Percentiles rank a stretch among this genome's conserved stretches.
These are phyloP conservation scores for Nyctibius grandis DNA, from an alignment of 2,797 vertebrate genomes.

Conservation along the genomic window DNA sequence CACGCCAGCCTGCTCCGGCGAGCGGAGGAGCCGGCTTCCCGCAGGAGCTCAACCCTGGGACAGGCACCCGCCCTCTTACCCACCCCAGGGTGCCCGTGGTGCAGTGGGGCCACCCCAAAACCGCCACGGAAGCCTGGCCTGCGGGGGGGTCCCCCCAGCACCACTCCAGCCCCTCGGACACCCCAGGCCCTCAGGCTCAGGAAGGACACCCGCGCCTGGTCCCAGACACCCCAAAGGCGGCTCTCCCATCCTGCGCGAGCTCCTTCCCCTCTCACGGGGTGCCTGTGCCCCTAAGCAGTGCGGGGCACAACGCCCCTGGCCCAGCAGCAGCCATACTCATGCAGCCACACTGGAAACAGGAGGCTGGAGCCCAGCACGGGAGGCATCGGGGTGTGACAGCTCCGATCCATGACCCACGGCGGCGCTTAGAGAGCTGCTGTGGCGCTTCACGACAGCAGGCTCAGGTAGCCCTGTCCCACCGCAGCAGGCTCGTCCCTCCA, in stretches of 20 bases:
- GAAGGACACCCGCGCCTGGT: not conserved
- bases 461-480: not conserved
- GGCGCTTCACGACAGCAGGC: no score
- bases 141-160: not conserved
- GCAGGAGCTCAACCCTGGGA: not conserved
- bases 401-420: accelerated
- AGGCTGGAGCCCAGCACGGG: no score
- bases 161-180: not conserved
- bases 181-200: not conserved
- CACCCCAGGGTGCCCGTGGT: no score
- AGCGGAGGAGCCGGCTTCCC: not conserved
- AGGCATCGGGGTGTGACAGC: not conserved
- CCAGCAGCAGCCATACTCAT: not conserved
- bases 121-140: not conserved
- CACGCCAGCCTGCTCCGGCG: accelerated
- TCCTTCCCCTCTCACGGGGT: not conserved
- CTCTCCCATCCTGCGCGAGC: not conserved
- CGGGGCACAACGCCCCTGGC: not conserved
- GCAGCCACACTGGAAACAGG: not conserved
- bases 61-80: not conserved
- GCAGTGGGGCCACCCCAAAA: not conserved
- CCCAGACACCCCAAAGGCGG: not conserved
- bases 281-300: not conserved
- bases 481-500: not conserved
- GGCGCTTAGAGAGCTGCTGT: not conserved